Evolutionary conservation across 2,113 vertebrate species (phyloP).

Genomic region (Rafetus swinhoei): DNA sequence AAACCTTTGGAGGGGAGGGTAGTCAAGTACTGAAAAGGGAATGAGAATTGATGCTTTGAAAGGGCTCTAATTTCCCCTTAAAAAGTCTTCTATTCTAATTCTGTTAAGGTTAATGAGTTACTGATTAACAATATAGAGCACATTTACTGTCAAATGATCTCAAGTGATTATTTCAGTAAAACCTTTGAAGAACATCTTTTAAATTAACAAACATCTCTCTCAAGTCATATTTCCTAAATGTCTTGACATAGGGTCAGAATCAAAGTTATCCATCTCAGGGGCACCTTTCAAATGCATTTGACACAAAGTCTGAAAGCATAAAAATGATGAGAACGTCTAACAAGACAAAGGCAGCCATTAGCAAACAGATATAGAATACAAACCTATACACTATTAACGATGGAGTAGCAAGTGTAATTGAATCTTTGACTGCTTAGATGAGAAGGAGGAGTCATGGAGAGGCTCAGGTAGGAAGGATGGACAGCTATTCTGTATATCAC

Average conservation of each 20-base stretch:
- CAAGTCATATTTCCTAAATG: constrained; percentile 8
- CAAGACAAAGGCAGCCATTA: background rate
- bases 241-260: background rate
- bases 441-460: background rate
- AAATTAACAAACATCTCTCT: background rate
- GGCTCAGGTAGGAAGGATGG: background rate
- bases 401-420: background rate
- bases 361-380: background rate
- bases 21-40: background rate
- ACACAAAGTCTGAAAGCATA: background rate
- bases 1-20: background rate
- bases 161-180: background rate
- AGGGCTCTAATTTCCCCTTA: constrained; percentile 5
- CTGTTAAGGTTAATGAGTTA: constrained; percentile 28
- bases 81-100: constrained; percentile 23
- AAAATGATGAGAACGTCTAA: background rate
- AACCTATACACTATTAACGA: background rate
- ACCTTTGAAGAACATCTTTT: constrained; percentile 1
- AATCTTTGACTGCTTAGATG: background rate
- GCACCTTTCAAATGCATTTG: background rate
- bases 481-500: background rate
- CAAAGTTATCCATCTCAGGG: constrained; percentile 11
- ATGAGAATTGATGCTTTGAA: background rate
- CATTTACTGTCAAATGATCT: constrained; percentile 10
- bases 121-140: constrained; percentile 31